Evolutionary conservation across 2,888 invertebrate species (phyloP).

Genomic region (Agrotis exclamationis): DNA sequence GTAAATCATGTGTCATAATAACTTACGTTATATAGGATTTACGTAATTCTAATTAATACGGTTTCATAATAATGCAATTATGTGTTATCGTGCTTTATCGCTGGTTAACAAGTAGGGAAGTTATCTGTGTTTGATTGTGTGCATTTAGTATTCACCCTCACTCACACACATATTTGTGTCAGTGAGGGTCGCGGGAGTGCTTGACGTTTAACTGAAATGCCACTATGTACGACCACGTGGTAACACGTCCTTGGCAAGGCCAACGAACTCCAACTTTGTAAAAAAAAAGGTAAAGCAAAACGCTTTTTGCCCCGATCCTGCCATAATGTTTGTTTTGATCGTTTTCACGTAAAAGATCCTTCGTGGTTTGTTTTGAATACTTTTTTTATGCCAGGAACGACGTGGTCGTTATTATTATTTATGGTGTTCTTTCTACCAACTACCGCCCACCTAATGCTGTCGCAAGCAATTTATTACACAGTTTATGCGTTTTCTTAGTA

Average conservation of each 20-base stretch:
- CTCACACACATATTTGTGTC: conserved; percentile 38
- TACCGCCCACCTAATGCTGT: conserved; percentile 41
- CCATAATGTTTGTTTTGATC: conserved; percentile 89
- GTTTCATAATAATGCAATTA: conserved; percentile 47
- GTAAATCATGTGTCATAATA: conserved; percentile 20
- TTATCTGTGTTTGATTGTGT: conserved; percentile 60
- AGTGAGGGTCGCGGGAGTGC: conserved; percentile 63
- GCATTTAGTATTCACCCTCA: conserved; percentile 56
- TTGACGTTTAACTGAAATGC: conserved; percentile 78
- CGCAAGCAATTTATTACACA: conserved; percentile 1
- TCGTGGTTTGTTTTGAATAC: conserved; percentile 75
- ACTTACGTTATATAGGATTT: conserved; percentile 14
- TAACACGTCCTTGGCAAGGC: conserved; percentile 87
- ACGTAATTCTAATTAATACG: conserved; percentile 43
- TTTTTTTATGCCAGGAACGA: conserved; percentile 72
- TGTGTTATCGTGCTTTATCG: conserved; percentile 53
- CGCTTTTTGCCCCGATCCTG: conserved; percentile 82
- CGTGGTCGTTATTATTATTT: conserved; percentile 79
- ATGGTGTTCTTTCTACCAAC: conserved; percentile 66
- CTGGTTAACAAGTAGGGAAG: conserved; percentile 59
- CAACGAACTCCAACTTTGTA: conserved; percentile 81
- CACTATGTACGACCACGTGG: conserved; percentile 84
- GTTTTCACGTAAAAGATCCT: conserved; percentile 85
- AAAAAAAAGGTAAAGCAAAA: conserved; percentile 79
- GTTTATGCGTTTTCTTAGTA: background rate